Evolutionary conservation across 2,888 invertebrate species (phyloP).

Genomic region (Trichopoda pennipes): DNA sequence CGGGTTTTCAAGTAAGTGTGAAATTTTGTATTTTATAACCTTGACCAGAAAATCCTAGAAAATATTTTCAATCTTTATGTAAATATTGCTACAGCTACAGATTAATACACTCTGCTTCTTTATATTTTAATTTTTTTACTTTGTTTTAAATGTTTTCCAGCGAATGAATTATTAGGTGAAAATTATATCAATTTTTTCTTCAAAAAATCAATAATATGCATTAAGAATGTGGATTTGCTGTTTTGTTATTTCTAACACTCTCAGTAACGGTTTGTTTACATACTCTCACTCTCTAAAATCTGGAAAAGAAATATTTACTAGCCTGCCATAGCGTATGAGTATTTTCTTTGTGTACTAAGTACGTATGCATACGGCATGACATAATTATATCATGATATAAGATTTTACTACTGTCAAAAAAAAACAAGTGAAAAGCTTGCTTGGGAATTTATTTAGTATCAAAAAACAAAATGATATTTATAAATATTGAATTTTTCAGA

Average conservation of each 20-base stretch:
- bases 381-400: too few species aligned
- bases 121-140: neutral
- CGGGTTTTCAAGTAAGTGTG: slow-evolving; percentile 78
- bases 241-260: neutral
- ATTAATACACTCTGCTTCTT: neutral
- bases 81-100: neutral
- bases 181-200: slow-evolving; percentile 58
- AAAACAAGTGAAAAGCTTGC: too few species aligned
- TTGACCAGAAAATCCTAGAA: slow-evolving; percentile 36
- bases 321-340: neutral
- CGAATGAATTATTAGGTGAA: slow-evolving; percentile 12
- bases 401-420: too few species aligned
- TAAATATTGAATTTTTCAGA: too few species aligned
- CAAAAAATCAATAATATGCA: slow-evolving; percentile 56
- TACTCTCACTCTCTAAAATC: slow-evolving; percentile 9
- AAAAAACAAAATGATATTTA: too few species aligned
- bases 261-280: slow-evolving; percentile 37
- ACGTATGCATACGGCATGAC: too few species aligned
- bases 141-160: slow-evolving; percentile 9
- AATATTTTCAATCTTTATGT: neutral
- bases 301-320: slow-evolving; percentile 57
- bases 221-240: neutral
- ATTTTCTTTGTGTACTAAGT: too few species aligned
- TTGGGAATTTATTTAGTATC: too few species aligned
- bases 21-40: slow-evolving; percentile 76